Evolutionary conservation across 2,797 vertebrate genomes (phyloP), one percentile per base, ranked within the genome.

Genomic region (Glossophaga mutica): DNA sequence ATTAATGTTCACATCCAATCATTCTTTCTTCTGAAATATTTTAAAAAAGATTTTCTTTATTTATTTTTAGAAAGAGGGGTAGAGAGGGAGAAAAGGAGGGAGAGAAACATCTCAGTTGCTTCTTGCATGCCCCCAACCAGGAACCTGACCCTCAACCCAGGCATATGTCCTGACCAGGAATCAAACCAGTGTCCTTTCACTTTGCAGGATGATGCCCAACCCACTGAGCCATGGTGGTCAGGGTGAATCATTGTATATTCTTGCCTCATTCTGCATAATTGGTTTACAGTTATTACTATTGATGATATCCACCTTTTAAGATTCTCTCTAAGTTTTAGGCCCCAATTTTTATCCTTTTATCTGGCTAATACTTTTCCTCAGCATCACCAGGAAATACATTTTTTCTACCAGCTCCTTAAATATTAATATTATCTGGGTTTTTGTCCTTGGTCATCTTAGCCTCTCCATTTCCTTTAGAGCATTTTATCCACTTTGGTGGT

Each of bases 371-470:
- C 32, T 87, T 89, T 90, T 84, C 55, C 34, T 74, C 1, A 32
- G 11, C 21, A 29, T 65, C 34, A 52, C 34, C 65, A 62, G 59
- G 67, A 89, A 90, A 77, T 62, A 89, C 57, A 24, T 14, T 94
- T 90, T 90, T 68, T 55, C 26, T 89, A 74, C 37, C 44, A 87
- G n/a, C 29, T 90, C 65, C 87, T 95, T 94, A 94, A 91, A 94
- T 91, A 87, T 81, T 81, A 91, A 90, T 7, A 39, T 68, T 46
- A 42, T 91, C 67, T 93, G n/a, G 50, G 83, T 84, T 57, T 90
- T 93, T 57, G 44, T 65, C 57, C 52, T 78, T 84, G 39, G 21
- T 50, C 39, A 2, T 90, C 3, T 16, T 87, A 86, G 12, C 22
- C 92, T 91, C 65, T 92, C 62, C 39, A 22, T 67, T 79, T 94